Evolutionary conservation across 2,113 vertebrate genomes (phyloP).

Genomic region (Alethe castanea): DNA sequence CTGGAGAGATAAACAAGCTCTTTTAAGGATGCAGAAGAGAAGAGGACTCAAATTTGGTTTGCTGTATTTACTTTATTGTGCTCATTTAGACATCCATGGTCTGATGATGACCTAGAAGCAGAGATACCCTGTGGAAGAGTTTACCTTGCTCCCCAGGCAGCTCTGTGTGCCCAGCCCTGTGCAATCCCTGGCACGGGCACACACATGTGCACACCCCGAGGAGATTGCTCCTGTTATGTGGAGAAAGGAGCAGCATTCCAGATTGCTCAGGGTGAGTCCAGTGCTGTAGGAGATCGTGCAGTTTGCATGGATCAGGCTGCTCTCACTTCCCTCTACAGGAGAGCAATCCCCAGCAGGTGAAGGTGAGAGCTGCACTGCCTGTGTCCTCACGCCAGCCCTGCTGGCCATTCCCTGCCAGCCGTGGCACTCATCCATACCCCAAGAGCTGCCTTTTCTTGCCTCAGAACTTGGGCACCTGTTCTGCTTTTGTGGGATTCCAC

Average conservation of each 20-base stretch:
- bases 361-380: not conserved
- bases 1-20: not conserved
- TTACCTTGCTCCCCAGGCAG: not conserved
- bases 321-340: not conserved
- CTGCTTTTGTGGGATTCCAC: not conserved
- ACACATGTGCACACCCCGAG: rapidly evolving
- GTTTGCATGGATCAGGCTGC: rapidly evolving
- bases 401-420: not conserved
- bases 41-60: not conserved
- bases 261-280: not conserved
- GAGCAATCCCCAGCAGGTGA: not conserved
- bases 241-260: not conserved
- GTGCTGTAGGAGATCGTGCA: not conserved
- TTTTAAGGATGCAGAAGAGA: not conserved
- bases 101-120: not conserved
- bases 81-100: not conserved
- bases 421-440: too few relatives aligned
- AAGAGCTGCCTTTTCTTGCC: not conserved
- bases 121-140: not conserved
- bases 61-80: not conserved
- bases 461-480: not conserved
- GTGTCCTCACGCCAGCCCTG: not conserved
- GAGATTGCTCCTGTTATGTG: not conserved
- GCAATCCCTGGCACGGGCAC: not conserved
- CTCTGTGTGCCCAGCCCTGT: not conserved